Conservation (phyloP, 2,797 vertebrate genomes). For the Sebastolobus altivelis region DNA sequence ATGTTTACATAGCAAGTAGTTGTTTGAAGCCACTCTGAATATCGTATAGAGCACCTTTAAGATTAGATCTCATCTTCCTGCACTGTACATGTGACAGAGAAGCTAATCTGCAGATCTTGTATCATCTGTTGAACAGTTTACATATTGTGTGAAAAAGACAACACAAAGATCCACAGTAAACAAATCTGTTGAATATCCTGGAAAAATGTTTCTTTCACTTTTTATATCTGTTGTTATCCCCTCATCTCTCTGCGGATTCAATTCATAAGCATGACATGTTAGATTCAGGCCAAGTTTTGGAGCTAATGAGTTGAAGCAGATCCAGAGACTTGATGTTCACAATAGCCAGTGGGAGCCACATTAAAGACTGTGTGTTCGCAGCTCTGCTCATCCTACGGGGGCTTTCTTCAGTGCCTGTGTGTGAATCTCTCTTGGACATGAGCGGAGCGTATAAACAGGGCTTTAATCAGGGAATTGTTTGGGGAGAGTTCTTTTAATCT, state of each 20-base stretch:
- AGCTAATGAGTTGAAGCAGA: slow-evolving; percentile 86
- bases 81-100: slow-evolving; percentile 20
- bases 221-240: slow-evolving; percentile 55
- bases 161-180: slow-evolving; percentile 36
- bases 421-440: slow-evolving; percentile 65
- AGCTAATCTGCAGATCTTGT: slow-evolving; percentile 25
- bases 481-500: slow-evolving; percentile 83
- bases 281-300: slow-evolving; percentile 80
- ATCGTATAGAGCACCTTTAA: not conserved
- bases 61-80: slow-evolving; percentile 7
- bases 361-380: slow-evolving; percentile 72
- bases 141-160: not conserved
- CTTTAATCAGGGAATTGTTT: slow-evolving; percentile 84
- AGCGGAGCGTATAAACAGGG: slow-evolving; percentile 73
- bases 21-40: too few species aligned
- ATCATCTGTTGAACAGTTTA: slow-evolving; percentile 23
- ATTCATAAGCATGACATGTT: slow-evolving; percentile 75
- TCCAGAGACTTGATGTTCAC: slow-evolving; percentile 75
- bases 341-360: slow-evolving; percentile 72
- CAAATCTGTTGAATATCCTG: slow-evolving; percentile 46
- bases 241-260: slow-evolving; percentile 79
- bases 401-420: slow-evolving; percentile 57
- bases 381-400: slow-evolving; percentile 58
- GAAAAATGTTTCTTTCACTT: slow-evolving; percentile 22
- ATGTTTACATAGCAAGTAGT: too few species aligned